Conservation (phyloP, 2,888 invertebrate species). For the Carcina quercana region DNA sequence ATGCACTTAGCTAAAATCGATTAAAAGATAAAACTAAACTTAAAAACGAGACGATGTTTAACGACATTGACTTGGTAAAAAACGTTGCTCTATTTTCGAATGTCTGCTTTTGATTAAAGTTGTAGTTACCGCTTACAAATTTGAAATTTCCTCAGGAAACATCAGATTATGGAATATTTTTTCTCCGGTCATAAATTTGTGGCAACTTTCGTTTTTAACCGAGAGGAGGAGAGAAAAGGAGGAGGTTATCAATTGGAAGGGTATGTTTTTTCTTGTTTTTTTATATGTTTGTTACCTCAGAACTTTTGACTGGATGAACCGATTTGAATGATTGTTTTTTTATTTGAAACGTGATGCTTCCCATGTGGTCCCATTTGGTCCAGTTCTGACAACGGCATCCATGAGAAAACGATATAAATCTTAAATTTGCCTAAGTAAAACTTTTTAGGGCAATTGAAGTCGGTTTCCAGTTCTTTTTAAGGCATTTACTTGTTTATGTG, state of each 20-base stretch:
- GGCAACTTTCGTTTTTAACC: background rate
- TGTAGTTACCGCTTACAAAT: constrained; percentile 44
- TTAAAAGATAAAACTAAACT: constrained; percentile 31
- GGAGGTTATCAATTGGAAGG: background rate
- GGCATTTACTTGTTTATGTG: too few relatives aligned
- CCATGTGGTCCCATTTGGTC: too few relatives aligned
- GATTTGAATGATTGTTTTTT: too few relatives aligned
- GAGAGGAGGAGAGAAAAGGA: background rate
- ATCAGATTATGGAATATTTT: constrained; percentile 40
- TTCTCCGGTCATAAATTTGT: constrained; percentile 28
- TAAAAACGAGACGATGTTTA: constrained; percentile 64
- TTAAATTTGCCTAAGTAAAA: too few relatives aligned
- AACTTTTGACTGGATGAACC: too few relatives aligned
- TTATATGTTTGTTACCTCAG: too few relatives aligned
- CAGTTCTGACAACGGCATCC: too few relatives aligned
- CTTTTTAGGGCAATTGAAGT: too few relatives aligned
- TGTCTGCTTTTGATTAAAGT: constrained; percentile 56
- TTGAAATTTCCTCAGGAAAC: constrained; percentile 61
- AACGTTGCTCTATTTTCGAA: constrained; percentile 21
- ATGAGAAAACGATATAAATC: too few relatives aligned
- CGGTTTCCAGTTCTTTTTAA: too few relatives aligned
- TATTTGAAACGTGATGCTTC: too few relatives aligned
- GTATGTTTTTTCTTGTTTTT: background rate
- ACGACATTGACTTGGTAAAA: constrained; percentile 40
- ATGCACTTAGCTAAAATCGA: constrained; percentile 40